Evolutionary conservation across 2,888 invertebrate species (phyloP).

Genomic region (Bursaphelenchus okinawaensis): DNA sequence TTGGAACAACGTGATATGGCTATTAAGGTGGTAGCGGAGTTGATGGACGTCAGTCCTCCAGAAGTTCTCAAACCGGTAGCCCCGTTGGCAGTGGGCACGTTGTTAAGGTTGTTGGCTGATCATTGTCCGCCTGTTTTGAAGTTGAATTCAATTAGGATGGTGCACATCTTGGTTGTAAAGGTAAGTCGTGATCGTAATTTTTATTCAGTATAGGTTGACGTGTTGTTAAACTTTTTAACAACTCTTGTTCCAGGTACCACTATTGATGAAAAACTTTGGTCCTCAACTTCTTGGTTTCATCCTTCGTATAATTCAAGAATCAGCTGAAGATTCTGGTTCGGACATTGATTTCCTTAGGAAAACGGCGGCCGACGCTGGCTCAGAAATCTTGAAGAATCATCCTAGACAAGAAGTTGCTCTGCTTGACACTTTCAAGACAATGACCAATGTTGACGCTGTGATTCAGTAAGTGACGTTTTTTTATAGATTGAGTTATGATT

Average conservation of each 20-base stretch:
- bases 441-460: not conserved
- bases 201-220: not conserved
- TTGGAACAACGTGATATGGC: slow-evolving; percentile 4
- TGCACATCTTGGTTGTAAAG: slow-evolving; percentile 4
- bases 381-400: not conserved
- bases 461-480: not conserved
- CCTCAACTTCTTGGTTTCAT: slow-evolving; percentile 70
- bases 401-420: not conserved
- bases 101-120: slow-evolving; percentile 9
- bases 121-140: slow-evolving; percentile 6
- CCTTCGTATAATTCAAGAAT: slow-evolving; percentile 4
- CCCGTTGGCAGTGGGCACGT: not conserved
- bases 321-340: not conserved
- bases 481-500: too few species aligned
- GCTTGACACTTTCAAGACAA: not conserved
- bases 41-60: not conserved
- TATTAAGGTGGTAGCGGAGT: slow-evolving; percentile 1
- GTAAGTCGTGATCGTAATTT: too few species aligned
- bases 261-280: slow-evolving; percentile 90
- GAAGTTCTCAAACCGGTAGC: not conserved
- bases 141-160: not conserved
- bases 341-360: not conserved
- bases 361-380: not conserved
- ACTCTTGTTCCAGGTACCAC: slow-evolving; percentile 71
- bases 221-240: not conserved